These are phyloP conservation scores for Protobothrops flavoviridis DNA, from an alignment of 2,113 vertebrate genomes.

Conservation along the genomic window DNA sequence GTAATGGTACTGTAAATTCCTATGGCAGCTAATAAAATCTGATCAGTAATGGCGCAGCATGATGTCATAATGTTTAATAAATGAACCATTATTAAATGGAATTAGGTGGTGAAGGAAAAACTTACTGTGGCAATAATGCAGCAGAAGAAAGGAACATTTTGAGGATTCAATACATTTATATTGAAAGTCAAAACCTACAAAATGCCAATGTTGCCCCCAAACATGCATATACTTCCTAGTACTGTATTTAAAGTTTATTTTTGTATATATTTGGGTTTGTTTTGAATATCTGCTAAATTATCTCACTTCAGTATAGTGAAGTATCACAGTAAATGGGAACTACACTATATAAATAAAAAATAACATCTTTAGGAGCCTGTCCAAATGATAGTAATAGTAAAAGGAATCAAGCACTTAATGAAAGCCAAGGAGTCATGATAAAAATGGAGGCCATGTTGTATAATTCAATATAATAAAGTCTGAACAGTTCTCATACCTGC, in stretches of 20 bases:
- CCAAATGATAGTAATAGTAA: slow-evolving; percentile 54
- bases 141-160: background rate
- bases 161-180: background rate
- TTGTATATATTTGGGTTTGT: slow-evolving; percentile 7
- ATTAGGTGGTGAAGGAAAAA: background rate
- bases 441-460: slow-evolving; percentile 44
- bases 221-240: background rate
- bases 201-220: background rate
- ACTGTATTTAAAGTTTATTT: slow-evolving; percentile 37
- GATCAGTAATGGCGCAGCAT: background rate
- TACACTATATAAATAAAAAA: slow-evolving; percentile 63
- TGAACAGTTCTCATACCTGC: slow-evolving; percentile 35
- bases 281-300: slow-evolving; percentile 45
- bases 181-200: background rate
- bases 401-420: slow-evolving; percentile 60
- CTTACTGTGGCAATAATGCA: background rate
- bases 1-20: background rate
- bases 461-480: slow-evolving; percentile 53
- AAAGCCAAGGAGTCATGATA: slow-evolving; percentile 54
- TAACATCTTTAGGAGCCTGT: slow-evolving; percentile 58
- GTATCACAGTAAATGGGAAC: slow-evolving; percentile 18
- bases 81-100: background rate
- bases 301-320: slow-evolving; percentile 42
- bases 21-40: background rate
- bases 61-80: background rate